Evolutionary conservation across 2,797 vertebrate genomes (phyloP).

Genomic region (Phylloscopus collybita): DNA sequence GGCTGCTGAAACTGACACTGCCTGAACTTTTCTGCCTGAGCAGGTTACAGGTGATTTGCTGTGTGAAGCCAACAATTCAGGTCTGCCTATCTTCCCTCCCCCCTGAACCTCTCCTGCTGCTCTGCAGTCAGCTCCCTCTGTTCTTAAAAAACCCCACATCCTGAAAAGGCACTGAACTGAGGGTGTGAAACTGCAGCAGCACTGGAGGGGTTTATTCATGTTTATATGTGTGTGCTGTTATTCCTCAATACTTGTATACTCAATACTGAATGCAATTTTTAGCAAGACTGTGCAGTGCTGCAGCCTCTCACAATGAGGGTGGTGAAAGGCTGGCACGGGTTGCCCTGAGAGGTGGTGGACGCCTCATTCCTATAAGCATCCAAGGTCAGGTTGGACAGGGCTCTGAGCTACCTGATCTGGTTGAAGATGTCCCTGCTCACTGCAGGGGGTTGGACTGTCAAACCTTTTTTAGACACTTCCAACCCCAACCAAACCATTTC

Average conservation of each 20-base stretch:
- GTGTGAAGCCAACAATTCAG: neutral
- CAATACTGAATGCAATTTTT: neutral
- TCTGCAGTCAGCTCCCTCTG: neutral
- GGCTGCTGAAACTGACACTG: neutral
- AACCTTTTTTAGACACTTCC: neutral
- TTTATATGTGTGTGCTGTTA: rapidly evolving
- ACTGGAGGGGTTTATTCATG: neutral
- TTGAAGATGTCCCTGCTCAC: neutral
- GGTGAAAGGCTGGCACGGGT: neutral
- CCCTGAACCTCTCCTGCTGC: neutral
- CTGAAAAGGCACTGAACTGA: neutral
- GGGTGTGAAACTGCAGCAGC: neutral
- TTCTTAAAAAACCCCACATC: rapidly evolving
- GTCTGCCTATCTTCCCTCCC: neutral
- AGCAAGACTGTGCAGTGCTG: neutral
- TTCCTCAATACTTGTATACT: neutral
- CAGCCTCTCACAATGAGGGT: neutral
- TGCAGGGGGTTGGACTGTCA: neutral
- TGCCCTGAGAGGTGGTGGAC: neutral
- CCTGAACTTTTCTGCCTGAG: neutral
- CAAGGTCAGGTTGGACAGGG: neutral
- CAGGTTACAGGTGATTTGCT: too few species aligned
- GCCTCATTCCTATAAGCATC: neutral
- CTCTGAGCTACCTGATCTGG: neutral
- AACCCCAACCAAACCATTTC: neutral